Evolutionary conservation across 1,140 invertebrate genomes (phyloP), one percentile per base, ranked within the genome.

Genomic region (Heliconius himera): DNA sequence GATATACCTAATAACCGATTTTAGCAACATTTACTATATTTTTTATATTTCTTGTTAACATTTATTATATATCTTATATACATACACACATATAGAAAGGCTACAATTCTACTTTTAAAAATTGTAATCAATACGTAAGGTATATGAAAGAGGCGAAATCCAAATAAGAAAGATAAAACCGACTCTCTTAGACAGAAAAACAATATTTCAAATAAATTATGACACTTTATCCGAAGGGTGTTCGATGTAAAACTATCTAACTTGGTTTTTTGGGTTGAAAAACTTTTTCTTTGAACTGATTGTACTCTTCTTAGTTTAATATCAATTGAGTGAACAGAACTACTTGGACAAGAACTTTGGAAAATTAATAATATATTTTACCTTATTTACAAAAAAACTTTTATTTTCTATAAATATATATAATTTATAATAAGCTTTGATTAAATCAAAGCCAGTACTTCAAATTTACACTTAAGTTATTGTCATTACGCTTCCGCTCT

Each of bases 131-230:
- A 26, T 66, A 66, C 0, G 26, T 26, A 66, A 29, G 9, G 26
- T 1, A 66, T 26, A 26, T 66, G 0, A 66, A 1, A 66, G 60
- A 66, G 4, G 22, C 36, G n/a, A 71, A 36, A 71, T n/a, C 20
- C 74, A 38, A 41, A 76, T 70, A 54, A 49, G 18, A 70, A 87
- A 85, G 85, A 87, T 88, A 90, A 85, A 88, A 86, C 89, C 73
- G 87, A 74, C 83, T 82, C 76, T 84, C n/a, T 72, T 72, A 75
- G 66, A 75, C 78, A 85, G 79, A 86, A 88, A 88, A 90, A 90
- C 89, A 89, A 90, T 90, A 89, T 90, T 88, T 90, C 87, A 91
- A 82, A 71, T 88, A 88, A 90, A 91, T 89, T 90, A 90, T 88
- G 90, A 88, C 89, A 88, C 86, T 90, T 89, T 91, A 88, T 90